Evolutionary conservation across 2,113 vertebrate genomes (phyloP).

Genomic region (Cyprinodon variegatus): DNA sequence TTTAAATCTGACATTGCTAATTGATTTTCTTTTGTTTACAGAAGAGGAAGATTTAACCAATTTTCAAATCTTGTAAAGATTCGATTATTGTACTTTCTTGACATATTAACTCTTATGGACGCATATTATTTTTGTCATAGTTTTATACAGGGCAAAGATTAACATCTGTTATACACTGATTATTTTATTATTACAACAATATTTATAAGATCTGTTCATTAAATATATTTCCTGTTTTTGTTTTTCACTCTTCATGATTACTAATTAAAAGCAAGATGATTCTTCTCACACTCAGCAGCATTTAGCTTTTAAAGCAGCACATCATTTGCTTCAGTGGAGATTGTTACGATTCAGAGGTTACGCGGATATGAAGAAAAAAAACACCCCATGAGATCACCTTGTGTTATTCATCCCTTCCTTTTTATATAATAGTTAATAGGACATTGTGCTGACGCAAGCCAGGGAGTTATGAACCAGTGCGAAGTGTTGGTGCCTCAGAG

Average conservation of each 20-base stretch:
- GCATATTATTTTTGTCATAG: background rate
- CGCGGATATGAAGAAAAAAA: background rate
- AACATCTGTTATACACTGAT: background rate
- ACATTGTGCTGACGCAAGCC: slow-evolving; percentile 48
- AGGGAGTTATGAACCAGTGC: slow-evolving; percentile 53
- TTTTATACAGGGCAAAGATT: background rate
- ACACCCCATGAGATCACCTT: slow-evolving; percentile 3
- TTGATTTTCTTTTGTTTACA: background rate
- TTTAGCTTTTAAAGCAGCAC: background rate
- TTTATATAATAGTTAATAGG: slow-evolving; percentile 46
- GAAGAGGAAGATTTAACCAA: background rate
- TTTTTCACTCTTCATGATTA: background rate
- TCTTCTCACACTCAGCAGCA: background rate
- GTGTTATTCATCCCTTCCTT: slow-evolving; percentile 31
- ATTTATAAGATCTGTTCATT: background rate
- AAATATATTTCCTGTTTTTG: background rate
- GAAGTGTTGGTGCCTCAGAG: slow-evolving; percentile 37
- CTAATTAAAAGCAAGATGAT: background rate
- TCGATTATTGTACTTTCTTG: background rate
- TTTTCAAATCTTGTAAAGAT: background rate
- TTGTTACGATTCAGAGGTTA: background rate
- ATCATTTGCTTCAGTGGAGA: background rate
- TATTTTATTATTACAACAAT: background rate
- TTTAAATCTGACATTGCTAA: too few relatives aligned
- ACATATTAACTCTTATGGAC: background rate